phyloP scores from a whole-genome alignment of 2,797 vertebrate genomes.

The Trachurus trachurus region DNA sequence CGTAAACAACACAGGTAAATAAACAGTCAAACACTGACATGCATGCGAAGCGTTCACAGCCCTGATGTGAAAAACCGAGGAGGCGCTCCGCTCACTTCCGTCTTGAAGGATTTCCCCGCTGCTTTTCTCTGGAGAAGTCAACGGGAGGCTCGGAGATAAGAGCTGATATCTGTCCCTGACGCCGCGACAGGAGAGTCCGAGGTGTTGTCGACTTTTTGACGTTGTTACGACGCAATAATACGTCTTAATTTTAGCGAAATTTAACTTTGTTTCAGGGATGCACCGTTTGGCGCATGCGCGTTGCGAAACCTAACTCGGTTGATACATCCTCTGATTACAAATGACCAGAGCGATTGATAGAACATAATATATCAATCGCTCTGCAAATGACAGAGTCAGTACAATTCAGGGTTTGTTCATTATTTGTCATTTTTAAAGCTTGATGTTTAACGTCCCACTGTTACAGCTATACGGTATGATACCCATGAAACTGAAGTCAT shows the following conservation, averaged over 20 bases:
- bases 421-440: too few relatives aligned
- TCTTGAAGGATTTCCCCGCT: slow-evolving; percentile 33
- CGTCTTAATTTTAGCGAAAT: slow-evolving; percentile 6
- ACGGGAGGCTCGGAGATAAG: background rate
- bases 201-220: rapidly evolving
- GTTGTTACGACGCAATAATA: background rate
- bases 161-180: rapidly evolving
- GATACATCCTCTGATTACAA: too few relatives aligned
- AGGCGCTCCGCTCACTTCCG: slow-evolving; percentile 59
- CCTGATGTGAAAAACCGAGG: slow-evolving; percentile 19
- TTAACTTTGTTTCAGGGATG: slow-evolving; percentile 40
- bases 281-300: slow-evolving; percentile 57
- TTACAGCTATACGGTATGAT: too few relatives aligned
- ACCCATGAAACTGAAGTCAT: too few relatives aligned
- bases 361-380: too few relatives aligned
- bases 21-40: slow-evolving; percentile 67
- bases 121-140: slow-evolving; percentile 5
- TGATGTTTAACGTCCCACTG: too few relatives aligned
- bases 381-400: too few relatives aligned
- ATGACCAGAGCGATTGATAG: too few relatives aligned
- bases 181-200: background rate
- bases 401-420: too few relatives aligned
- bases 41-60: slow-evolving; percentile 51
- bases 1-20: slow-evolving; percentile 70
- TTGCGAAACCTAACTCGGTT: background rate